These are phyloP conservation scores for Cyclophora punctaria DNA, from an alignment of 2,888 invertebrate species.

Conservation along the genomic window DNA sequence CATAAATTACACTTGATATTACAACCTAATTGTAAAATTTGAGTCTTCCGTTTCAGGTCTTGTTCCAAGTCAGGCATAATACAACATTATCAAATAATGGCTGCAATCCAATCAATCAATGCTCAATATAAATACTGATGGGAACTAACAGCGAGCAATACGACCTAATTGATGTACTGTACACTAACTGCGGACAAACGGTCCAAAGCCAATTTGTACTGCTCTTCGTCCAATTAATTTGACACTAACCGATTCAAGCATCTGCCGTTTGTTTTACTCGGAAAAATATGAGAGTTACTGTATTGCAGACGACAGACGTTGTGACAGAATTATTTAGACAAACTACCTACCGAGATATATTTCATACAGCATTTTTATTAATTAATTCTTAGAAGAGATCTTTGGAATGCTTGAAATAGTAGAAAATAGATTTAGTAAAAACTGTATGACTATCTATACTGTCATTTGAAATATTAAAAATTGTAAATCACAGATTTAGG, in stretches of 20 bases:
- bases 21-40: too few species aligned
- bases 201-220: constrained; percentile 39
- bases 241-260: constrained; percentile 35
- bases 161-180: constrained; percentile 57
- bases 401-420: not conserved
- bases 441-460: too few species aligned
- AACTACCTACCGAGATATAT: too few species aligned
- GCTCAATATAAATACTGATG: constrained; percentile 47
- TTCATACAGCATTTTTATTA: too few species aligned
- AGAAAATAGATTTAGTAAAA: not conserved
- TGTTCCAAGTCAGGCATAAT: constrained; percentile 5
- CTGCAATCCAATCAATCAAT: constrained; percentile 43
- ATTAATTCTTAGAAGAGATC: too few species aligned
- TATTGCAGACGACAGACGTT: too few species aligned
- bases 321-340: too few species aligned
- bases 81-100: constrained; percentile 12
- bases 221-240: constrained; percentile 51
- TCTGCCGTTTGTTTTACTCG: constrained; percentile 18
- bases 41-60: not conserved
- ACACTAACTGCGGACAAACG: constrained; percentile 19
- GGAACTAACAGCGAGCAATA: constrained; percentile 41
- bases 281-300: not conserved
- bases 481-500: too few species aligned
- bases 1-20: too few species aligned
- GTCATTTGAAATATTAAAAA: too few species aligned